Evolutionary conservation across 2,888 invertebrate genomes (phyloP).

Genomic region (Hypercompe scribonia): DNA sequence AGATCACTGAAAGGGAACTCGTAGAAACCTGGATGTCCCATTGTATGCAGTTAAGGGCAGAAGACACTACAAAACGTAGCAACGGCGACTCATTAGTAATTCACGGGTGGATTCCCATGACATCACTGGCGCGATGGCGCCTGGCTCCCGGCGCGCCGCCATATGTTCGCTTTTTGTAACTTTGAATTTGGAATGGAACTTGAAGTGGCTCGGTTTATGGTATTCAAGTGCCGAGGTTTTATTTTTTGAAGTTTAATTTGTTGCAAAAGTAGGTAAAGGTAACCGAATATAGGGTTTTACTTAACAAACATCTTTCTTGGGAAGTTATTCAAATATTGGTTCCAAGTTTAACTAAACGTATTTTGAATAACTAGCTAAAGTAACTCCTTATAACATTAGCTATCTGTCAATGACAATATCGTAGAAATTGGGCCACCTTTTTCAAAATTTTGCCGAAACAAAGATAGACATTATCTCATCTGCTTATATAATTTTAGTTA

Average conservation of each 20-base stretch:
- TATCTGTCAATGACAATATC: no score
- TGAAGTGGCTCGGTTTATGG: constrained; percentile 30
- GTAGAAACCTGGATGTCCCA: constrained; percentile 35
- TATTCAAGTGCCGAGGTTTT: constrained; percentile 33
- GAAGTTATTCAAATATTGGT: not conserved
- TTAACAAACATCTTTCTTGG: not conserved
- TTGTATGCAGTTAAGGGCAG: constrained; percentile 45
- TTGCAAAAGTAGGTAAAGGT: not conserved
- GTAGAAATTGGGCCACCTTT: no score
- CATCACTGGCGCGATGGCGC: constrained; percentile 75
- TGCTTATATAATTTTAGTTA: not conserved
- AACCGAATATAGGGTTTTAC: not conserved
- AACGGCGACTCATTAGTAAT: constrained; percentile 54
- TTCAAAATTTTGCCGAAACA: no score
- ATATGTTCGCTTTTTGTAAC: constrained; percentile 60
- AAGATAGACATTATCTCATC: not conserved
- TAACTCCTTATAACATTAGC: no score
- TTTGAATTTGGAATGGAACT: constrained; percentile 27
- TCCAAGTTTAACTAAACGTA: not conserved
- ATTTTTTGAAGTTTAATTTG: constrained; percentile 17
- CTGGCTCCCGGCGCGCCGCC: constrained; percentile 66
- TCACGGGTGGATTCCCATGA: constrained; percentile 70
- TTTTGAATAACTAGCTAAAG: no score
- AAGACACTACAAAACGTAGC: constrained; percentile 47
- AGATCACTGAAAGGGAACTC: constrained; percentile 24